phyloP scores from a whole-genome alignment of 30 jellyfish, hydroid and myxozoan genomes.

The Turritopsis dohrnii region DNA sequence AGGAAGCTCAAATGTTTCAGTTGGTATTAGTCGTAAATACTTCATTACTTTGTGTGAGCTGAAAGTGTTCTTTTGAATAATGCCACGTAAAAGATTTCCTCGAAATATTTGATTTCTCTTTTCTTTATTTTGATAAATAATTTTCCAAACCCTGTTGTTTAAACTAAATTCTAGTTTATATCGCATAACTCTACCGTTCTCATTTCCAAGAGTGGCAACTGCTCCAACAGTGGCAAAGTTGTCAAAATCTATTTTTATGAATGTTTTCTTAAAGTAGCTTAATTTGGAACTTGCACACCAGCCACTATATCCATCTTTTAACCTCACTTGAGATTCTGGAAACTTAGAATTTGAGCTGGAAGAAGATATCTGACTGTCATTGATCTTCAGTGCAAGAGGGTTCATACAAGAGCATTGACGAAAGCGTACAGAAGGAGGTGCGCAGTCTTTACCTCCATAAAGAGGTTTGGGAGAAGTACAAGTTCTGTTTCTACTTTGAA shows the following conservation, averaged over 20 bases:
- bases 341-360: background rate
- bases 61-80: background rate
- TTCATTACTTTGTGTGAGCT: conserved; percentile 7
- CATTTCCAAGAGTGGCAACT: conserved; percentile 20
- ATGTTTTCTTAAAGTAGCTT: conserved; percentile 17
- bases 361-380: conserved; percentile 10
- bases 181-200: conserved; percentile 24
- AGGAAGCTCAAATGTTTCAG: conserved; percentile 17
- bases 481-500: conserved; percentile 23
- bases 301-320: conserved; percentile 17
- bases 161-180: conserved; percentile 28
- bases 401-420: conserved; percentile 29
- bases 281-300: conserved; percentile 34
- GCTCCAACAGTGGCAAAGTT: conserved; percentile 27
- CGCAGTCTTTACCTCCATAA: conserved; percentile 35
- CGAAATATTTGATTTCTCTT: background rate
- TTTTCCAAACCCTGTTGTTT: conserved; percentile 20
- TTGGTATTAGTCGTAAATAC: conserved; percentile 25
- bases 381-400: conserved; percentile 27
- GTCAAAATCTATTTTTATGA: conserved; percentile 22
- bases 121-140: background rate
- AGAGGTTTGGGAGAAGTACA: conserved; percentile 33
- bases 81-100: conserved; percentile 34
- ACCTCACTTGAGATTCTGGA: conserved; percentile 27
- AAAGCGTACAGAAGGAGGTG: conserved; percentile 28